These are phyloP conservation scores for Notoglanidium macrostoma DNA, from an alignment of 2,797 vertebrate species.

Conservation along the genomic window DNA sequence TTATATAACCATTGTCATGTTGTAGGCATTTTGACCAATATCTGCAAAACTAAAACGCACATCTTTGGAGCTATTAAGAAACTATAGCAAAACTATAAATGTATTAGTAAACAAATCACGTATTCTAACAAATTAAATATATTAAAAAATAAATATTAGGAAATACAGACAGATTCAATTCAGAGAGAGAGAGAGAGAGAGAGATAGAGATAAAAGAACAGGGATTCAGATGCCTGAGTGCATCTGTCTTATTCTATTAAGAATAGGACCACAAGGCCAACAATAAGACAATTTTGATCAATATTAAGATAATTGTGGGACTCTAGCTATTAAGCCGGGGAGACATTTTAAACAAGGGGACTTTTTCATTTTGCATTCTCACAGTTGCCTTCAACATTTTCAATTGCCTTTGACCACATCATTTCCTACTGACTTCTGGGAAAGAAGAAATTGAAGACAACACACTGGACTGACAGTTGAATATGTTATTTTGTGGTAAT, in stretches of 20 bases:
- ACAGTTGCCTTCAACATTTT: constrained; percentile 53
- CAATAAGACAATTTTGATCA: neutral
- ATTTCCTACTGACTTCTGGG: constrained; percentile 60
- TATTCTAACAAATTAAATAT: neutral
- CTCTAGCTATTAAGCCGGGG: constrained; percentile 65
- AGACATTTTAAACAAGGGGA: constrained; percentile 59
- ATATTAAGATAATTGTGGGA: constrained; percentile 57
- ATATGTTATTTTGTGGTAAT: constrained; percentile 67
- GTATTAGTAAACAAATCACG: neutral
- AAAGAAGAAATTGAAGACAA: constrained; percentile 67
- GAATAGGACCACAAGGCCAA: neutral
- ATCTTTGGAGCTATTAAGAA: neutral
- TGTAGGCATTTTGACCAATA: neutral
- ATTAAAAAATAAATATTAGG: too few relatives aligned
- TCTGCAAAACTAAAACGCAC: neutral
- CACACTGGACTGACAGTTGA: constrained; percentile 67
- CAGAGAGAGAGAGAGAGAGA: neutral
- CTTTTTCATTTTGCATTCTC: constrained; percentile 59
- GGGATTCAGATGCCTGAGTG: neutral
- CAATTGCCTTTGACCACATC: constrained; percentile 55
- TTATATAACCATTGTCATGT: neutral
- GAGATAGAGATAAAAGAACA: neutral
- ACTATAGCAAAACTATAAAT: neutral
- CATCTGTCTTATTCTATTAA: neutral
- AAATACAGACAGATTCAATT: too few relatives aligned